Percentiles rank a stretch among this genome's conserved stretches.
Conservation (phyloP, 1,140 invertebrate genomes). For the Helicoverpa zea region DNA sequence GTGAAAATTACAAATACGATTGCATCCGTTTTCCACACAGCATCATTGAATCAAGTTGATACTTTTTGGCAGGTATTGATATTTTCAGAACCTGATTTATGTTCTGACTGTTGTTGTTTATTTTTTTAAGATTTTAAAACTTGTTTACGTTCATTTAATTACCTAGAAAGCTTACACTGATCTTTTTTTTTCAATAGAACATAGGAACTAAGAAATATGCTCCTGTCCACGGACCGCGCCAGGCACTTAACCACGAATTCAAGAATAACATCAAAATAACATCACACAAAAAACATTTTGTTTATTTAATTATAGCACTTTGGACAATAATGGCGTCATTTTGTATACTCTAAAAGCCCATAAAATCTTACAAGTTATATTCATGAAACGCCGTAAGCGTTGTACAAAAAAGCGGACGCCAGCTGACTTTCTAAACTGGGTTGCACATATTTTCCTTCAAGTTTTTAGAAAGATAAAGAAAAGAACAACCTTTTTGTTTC, state of each 20-base stretch:
- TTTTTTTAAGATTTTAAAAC: no score
- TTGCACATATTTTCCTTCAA: not conserved
- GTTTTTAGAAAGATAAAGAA: not conserved
- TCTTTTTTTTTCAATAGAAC: no score
- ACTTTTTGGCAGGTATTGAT: no score
- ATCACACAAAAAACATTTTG: not conserved
- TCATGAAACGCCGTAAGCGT: not conserved
- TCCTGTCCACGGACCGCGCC: no score
- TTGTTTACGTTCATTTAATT: no score
- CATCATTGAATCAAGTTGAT: conserved; percentile 4
- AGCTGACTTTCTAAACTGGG: conserved; percentile 1
- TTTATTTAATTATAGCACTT: not conserved
- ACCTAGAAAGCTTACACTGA: no score
- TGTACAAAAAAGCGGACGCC: not conserved
- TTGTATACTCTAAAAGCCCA: conserved; percentile 20
- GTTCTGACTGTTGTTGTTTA: no score
- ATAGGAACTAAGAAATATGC: no score
- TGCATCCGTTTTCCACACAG: not conserved
- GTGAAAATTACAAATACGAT: conserved; percentile 29
- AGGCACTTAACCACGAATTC: not conserved
- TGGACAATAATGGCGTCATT: conserved; percentile 16
- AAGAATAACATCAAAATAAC: not conserved
- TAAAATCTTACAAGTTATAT: conserved; percentile 32
- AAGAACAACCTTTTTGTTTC: not conserved
- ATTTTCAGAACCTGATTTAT: no score